phyloP scores from a whole-genome alignment of 1,140 invertebrate species.

The Drosophila ercepeae region DNA sequence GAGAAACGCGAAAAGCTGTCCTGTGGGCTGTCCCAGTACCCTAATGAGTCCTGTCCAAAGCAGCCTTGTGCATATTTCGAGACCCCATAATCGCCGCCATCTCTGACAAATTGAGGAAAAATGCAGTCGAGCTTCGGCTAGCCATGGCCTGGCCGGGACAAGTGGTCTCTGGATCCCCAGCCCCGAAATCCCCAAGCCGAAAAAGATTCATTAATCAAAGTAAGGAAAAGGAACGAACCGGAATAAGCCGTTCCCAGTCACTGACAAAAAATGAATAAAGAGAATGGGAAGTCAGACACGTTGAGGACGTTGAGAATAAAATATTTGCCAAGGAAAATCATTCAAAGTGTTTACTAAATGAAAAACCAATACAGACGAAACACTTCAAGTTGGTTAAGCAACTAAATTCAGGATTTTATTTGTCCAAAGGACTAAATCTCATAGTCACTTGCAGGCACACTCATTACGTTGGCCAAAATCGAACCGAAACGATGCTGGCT shows the following conservation, averaged over 20 bases:
- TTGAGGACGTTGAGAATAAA: not conserved
- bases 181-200: slow-evolving; percentile 3
- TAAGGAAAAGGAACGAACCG: slow-evolving; percentile 22
- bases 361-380: no score
- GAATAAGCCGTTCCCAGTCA: slow-evolving; percentile 12
- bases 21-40: not conserved
- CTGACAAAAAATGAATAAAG: not conserved
- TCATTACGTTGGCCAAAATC: slow-evolving; percentile 33
- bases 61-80: slow-evolving; percentile 6
- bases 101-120: slow-evolving; percentile 43
- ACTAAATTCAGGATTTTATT: no score
- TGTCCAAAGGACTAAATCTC: not conserved
- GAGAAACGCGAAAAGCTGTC: not conserved
- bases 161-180: not conserved
- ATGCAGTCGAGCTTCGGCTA: slow-evolving; percentile 25
- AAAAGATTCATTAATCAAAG: slow-evolving; percentile 43
- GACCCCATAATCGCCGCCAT: slow-evolving; percentile 18
- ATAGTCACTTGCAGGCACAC: slow-evolving; percentile 2
- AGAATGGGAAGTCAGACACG: not conserved
- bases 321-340: not conserved
- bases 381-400: no score
- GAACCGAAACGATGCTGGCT: slow-evolving; percentile 18
- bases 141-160: no score
- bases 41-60: slow-evolving; percentile 9
- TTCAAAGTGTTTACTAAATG: not conserved